Evolutionary conservation across 2,113 vertebrate genomes (phyloP).

Genomic region (Meles meles): DNA sequence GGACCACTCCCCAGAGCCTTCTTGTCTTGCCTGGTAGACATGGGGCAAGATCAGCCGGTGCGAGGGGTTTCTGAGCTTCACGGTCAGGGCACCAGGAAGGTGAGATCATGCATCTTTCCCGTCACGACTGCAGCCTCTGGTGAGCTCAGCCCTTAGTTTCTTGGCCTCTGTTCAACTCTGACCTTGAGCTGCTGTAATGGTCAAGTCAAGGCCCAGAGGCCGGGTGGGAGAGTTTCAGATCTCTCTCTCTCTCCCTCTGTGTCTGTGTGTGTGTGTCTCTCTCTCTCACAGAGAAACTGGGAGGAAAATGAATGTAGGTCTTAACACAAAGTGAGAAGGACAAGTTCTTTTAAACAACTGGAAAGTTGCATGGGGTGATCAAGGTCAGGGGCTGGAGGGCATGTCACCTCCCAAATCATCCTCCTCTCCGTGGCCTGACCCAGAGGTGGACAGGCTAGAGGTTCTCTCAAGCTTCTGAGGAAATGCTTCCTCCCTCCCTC

Average conservation of each 20-base stretch:
- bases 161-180: not conserved
- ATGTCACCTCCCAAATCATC: too few relatives aligned
- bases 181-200: not conserved
- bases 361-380: not conserved
- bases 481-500: not conserved
- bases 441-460: not conserved
- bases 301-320: not conserved
- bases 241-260: not conserved
- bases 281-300: not conserved
- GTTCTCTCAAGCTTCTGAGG: not conserved
- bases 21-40: not conserved
- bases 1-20: not conserved
- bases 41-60: not conserved
- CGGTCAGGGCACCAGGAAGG: not conserved
- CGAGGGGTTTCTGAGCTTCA: not conserved
- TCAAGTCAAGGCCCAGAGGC: not conserved
- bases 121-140: not conserved
- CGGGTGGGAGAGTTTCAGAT: not conserved
- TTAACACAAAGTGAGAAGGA: not conserved
- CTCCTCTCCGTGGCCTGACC: not conserved
- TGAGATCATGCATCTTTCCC: not conserved
- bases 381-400: not conserved
- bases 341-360: not conserved
- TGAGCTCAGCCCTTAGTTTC: not conserved
- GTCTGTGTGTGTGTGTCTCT: not conserved